These are phyloP conservation scores for Leucophora obtusa DNA, from an alignment of 2,888 invertebrate species.

Conservation along the genomic window DNA sequence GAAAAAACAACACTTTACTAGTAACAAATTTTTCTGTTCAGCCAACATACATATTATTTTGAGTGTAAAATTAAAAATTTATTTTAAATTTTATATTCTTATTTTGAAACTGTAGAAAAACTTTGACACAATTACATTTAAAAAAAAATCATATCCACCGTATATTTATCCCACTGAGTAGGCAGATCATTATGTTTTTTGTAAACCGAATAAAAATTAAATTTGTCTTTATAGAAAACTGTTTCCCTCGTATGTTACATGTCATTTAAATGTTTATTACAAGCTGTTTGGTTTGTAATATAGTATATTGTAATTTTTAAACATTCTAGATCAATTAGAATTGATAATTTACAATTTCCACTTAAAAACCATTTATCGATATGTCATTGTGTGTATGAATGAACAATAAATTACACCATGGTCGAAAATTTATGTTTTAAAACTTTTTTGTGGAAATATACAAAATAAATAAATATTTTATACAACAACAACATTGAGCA, in stretches of 20 bases:
- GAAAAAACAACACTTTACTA: no score
- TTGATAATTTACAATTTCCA: constrained; percentile 61
- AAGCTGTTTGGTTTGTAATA: neutral
- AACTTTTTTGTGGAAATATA: neutral
- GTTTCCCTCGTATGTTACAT: neutral
- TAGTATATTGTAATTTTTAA: neutral
- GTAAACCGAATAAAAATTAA: neutral
- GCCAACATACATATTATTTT: no score
- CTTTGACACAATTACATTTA: no score
- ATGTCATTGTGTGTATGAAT: constrained; percentile 41
- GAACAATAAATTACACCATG: constrained; percentile 36
- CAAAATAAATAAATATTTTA: constrained; percentile 38
- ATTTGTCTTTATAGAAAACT: neutral
- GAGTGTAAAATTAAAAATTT: no score
- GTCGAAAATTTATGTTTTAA: constrained; percentile 53
- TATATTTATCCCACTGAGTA: neutral
- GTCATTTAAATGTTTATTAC: constrained; percentile 9
- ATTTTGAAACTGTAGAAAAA: no score
- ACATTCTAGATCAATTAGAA: constrained; percentile 60
- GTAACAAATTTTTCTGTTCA: no score
- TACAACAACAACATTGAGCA: constrained; percentile 23
- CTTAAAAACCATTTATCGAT: constrained; percentile 59
- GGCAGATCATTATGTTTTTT: neutral
- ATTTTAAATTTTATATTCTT: no score
- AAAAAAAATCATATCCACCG: no score